Conservation (phyloP, 2,888 invertebrate species). For the Entomobrya proxima region DNA sequence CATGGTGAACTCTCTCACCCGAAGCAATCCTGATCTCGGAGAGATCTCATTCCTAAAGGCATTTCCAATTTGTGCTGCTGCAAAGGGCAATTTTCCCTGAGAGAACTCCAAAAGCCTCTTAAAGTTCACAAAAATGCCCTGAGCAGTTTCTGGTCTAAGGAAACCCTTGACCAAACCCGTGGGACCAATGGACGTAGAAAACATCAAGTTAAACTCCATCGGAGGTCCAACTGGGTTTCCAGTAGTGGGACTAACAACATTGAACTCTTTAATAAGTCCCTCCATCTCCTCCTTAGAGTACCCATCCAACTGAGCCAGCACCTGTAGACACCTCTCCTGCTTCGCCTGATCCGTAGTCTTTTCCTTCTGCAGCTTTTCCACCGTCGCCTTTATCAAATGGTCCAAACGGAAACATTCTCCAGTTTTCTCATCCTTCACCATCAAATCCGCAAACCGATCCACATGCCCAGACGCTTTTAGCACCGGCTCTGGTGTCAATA, state of each 20-base stretch:
- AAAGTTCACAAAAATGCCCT: constrained; percentile 99
- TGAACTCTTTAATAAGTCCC: constrained; percentile 87
- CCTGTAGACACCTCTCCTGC: constrained; percentile 71
- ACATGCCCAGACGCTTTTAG: constrained; percentile 99
- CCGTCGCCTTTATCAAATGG: constrained; percentile 95
- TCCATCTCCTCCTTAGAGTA: constrained; percentile 94
- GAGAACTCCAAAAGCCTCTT: constrained; percentile 98
- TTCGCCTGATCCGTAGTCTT: constrained; percentile 82
- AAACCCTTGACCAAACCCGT: constrained; percentile 87
- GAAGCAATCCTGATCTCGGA: constrained; percentile 94
- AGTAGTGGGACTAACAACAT: constrained; percentile 96
- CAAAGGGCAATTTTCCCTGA: constrained; percentile 96
- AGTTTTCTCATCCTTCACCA: constrained; percentile 97
- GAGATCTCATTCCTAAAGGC: constrained; percentile 99
- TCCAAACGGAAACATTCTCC: constrained; percentile 99
- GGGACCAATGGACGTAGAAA: constrained; percentile 97
- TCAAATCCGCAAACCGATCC: constrained; percentile 98
- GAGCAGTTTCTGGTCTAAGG: constrained; percentile 98
- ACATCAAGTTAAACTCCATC: constrained; percentile 99
- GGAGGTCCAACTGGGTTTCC: constrained; percentile 97
- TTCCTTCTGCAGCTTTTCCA: constrained; percentile 90
- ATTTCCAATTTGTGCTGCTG: constrained; percentile 98
- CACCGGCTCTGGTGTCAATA: constrained; percentile 97
- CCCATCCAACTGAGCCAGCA: constrained; percentile 85
- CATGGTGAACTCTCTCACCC: constrained; percentile 99